A percentile compares a stretch with the other conserved stretches of the same genome.
Evolutionary conservation across 2,113 vertebrate genomes (phyloP).

Genomic region (Scatophagus argus): DNA sequence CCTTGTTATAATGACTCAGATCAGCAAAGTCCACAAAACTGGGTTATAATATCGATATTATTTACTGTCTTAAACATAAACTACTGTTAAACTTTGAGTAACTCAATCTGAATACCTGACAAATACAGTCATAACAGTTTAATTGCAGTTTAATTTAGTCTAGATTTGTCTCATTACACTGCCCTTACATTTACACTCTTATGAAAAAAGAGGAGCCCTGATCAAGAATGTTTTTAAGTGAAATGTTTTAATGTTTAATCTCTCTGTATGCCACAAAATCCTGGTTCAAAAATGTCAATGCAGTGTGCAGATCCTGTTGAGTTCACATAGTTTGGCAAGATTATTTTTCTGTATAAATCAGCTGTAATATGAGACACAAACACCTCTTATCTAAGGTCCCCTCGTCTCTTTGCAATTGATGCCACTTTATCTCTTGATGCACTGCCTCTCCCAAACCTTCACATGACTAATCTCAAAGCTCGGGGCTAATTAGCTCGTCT

Average conservation of each 20-base stretch:
- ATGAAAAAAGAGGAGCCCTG: neutral
- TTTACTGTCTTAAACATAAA: conserved; percentile 1
- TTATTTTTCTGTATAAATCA: neutral
- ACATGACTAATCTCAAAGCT: conserved; percentile 66
- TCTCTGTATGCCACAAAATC: too few species aligned
- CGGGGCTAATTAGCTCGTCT: conserved; percentile 79
- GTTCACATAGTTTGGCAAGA: neutral
- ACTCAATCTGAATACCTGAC: neutral
- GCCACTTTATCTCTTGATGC: conserved; percentile 27
- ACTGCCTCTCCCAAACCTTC: conserved; percentile 37
- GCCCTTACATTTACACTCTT: neutral
- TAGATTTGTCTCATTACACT: neutral
- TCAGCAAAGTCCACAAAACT: neutral
- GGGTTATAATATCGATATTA: neutral
- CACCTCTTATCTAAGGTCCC: neutral
- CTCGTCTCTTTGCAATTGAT: conserved; percentile 34
- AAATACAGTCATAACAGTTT: neutral
- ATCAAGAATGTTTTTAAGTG: neutral
- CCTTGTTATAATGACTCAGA: conserved; percentile 19
- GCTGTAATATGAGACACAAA: neutral
- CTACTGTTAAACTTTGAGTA: neutral
- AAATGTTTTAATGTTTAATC: neutral
- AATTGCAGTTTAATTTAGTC: neutral
- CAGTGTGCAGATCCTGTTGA: neutral
- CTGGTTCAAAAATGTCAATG: too few species aligned